Percentiles rank a stretch among this genome's conserved stretches.
phyloP scores from a whole-genome alignment of 2,113 vertebrate species.

The Oreochromis aureus region DNA sequence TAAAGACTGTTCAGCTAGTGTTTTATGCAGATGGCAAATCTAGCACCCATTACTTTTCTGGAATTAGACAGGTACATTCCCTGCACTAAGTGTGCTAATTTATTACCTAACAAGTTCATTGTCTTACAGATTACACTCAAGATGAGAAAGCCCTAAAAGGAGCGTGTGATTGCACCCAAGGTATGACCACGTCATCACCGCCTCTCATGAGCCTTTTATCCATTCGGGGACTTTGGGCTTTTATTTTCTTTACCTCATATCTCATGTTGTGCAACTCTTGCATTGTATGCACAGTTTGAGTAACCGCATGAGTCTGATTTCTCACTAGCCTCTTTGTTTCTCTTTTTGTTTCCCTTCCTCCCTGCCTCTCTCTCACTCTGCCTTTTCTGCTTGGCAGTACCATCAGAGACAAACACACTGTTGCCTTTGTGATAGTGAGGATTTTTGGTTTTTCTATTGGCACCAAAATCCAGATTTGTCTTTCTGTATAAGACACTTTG shows the following conservation, averaged over 20 bases:
- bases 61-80: not conserved
- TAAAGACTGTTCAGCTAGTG: not conserved
- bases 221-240: not conserved
- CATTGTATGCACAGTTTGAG: not conserved
- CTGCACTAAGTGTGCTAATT: not conserved
- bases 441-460: slow-evolving; percentile 24
- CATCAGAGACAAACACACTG: slow-evolving; percentile 26
- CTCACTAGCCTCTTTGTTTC: slow-evolving; percentile 32
- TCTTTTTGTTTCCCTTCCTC: not conserved
- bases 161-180: slow-evolving; percentile 87
- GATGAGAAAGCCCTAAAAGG: slow-evolving; percentile 93
- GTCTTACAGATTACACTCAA: slow-evolving; percentile 87
- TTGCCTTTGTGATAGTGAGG: slow-evolving; percentile 23
- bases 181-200: slow-evolving; percentile 59
- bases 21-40: not conserved
- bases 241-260: not conserved
- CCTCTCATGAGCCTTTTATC: not conserved
- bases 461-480: slow-evolving; percentile 25
- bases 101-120: not conserved
- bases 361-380: not conserved
- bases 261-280: not conserved
- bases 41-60: not conserved
- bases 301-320: not conserved
- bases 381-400: not conserved
- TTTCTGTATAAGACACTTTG: not conserved